These are phyloP conservation scores for Diorhabda elongata DNA, from an alignment of 1,140 invertebrate genomes.

Conservation along the genomic window DNA sequence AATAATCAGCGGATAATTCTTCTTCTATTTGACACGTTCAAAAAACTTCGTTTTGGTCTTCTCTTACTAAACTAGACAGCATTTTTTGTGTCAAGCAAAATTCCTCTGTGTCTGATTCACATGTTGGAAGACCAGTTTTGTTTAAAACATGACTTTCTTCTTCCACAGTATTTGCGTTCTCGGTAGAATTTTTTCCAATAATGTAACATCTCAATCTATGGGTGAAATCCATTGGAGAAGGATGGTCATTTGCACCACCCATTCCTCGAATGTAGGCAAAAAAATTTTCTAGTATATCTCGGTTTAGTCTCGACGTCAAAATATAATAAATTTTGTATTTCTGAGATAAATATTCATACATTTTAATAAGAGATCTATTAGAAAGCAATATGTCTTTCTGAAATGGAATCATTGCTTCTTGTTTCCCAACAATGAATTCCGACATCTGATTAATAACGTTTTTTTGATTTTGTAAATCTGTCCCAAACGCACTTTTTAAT, in stretches of 20 bases:
- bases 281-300: conserved; percentile 33
- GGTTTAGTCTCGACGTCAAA: conserved; percentile 26
- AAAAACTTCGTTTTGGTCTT: neutral
- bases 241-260: conserved; percentile 31
- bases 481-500: conserved; percentile 13
- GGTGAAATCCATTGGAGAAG: conserved; percentile 25
- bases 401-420: conserved; percentile 10
- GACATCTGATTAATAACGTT: conserved; percentile 15
- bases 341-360: conserved; percentile 20
- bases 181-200: conserved; percentile 26
- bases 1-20: neutral
- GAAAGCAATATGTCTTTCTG: conserved; percentile 20
- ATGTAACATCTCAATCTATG: conserved; percentile 28
- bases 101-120: conserved; percentile 5
- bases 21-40: neutral
- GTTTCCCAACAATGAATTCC: conserved; percentile 16
- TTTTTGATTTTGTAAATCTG: conserved; percentile 22
- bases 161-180: conserved; percentile 21
- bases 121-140: too few species aligned
- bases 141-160: neutral
- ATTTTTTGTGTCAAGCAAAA: conserved; percentile 5
- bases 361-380: conserved; percentile 19
- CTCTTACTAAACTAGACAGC: neutral
- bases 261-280: conserved; percentile 30
- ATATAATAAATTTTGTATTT: conserved; percentile 24